Evolutionary conservation across 2,888 invertebrate species (phyloP).

Genomic region (Dilophus febrilis): DNA sequence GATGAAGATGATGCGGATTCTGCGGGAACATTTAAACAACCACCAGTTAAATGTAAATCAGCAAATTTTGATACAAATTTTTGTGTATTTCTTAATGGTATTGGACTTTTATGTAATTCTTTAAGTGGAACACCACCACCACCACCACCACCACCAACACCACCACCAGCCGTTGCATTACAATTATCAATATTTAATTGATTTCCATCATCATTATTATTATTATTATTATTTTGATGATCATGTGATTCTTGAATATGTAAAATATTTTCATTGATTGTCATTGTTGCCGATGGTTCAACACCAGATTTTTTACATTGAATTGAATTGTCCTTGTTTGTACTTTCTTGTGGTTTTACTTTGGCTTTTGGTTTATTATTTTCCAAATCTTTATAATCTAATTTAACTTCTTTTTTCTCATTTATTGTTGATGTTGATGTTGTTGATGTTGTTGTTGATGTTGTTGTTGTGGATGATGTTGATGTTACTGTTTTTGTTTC

Average conservation of each 20-base stretch:
- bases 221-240: slow-evolving; percentile 1
- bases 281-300: slow-evolving; percentile 9
- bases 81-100: slow-evolving; percentile 41
- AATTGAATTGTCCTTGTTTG: too few relatives aligned
- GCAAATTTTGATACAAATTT: slow-evolving; percentile 47
- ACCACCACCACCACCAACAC: too few relatives aligned
- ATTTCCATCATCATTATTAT: slow-evolving; percentile 4
- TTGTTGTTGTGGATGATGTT: too few relatives aligned
- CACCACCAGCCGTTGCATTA: slow-evolving; percentile 3
- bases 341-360: slow-evolving; percentile 12
- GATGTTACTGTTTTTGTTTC: slow-evolving; percentile 3
- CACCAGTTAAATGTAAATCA: slow-evolving; percentile 43
- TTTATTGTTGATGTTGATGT: too few relatives aligned
- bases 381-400: slow-evolving; percentile 9
- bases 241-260: slow-evolving; percentile 4
- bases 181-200: slow-evolving; percentile 9
- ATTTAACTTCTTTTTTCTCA: slow-evolving; percentile 12
- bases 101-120: slow-evolving; percentile 29
- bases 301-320: slow-evolving; percentile 6
- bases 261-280: slow-evolving; percentile 10
- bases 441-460: too few relatives aligned
- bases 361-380: slow-evolving; percentile 12
- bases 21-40: slow-evolving; percentile 19
- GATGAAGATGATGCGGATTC: slow-evolving; percentile 8
- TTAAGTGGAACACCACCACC: slow-evolving; percentile 9